These are phyloP conservation scores for Ptychadena robeensis DNA, from an alignment of 2,797 vertebrate species.

Conservation along the genomic window DNA sequence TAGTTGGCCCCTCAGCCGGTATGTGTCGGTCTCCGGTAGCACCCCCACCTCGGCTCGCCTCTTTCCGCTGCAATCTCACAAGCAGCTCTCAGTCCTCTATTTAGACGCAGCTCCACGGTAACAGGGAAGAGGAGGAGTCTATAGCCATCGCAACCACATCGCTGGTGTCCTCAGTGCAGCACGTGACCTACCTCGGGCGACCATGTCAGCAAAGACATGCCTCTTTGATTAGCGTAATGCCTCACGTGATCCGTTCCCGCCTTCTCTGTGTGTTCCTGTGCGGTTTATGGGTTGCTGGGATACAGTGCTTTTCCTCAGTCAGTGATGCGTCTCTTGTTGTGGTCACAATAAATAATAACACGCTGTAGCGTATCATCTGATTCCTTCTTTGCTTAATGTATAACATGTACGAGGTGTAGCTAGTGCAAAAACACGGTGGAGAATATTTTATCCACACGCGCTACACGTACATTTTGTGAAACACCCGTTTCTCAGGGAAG, in stretches of 20 bases:
- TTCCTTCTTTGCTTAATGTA: too few species aligned
- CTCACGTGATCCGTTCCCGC: neutral
- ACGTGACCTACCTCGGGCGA: conserved; percentile 23
- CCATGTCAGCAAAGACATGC: neutral
- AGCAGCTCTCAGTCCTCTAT: conserved; percentile 24
- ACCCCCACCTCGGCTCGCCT: neutral
- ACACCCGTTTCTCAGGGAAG: too few species aligned
- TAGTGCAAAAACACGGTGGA: too few species aligned
- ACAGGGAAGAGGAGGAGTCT: conserved; percentile 56
- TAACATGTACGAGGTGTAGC: too few species aligned
- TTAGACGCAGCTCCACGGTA: conserved; percentile 69
- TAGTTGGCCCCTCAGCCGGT: neutral
- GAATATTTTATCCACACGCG: too few species aligned
- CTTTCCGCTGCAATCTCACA: neutral
- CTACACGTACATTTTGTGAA: too few species aligned
- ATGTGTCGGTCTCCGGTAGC: neutral
- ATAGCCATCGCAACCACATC: neutral
- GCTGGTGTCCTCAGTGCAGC: neutral
- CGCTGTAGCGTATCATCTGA: too few species aligned
- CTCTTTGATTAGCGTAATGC: conserved; percentile 5
- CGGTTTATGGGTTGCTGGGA: neutral
- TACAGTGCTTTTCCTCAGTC: neutral
- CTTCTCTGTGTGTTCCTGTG: too few species aligned
- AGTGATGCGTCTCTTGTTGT: neutral
- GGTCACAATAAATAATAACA: too few species aligned